These are phyloP conservation scores for Pycnonotus jocosus DNA, from an alignment of 2,113 vertebrate genomes.

Conservation along the genomic window DNA sequence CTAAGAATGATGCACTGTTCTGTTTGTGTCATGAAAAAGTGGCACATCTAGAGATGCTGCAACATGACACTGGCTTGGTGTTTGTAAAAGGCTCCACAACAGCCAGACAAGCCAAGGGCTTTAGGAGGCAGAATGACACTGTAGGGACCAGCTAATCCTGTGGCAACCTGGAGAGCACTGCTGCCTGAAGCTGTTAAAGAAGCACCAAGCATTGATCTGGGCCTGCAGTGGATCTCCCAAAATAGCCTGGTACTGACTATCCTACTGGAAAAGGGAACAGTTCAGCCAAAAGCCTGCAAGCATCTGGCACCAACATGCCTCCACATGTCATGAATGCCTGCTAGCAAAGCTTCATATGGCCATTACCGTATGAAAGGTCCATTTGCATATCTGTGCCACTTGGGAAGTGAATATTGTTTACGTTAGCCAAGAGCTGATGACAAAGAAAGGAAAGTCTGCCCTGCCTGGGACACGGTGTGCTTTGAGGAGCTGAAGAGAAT, in stretches of 20 bases:
- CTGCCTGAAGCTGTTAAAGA: neutral
- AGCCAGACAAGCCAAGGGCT: neutral
- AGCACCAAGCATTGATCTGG: neutral
- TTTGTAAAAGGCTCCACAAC: neutral
- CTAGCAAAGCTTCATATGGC: slow-evolving; percentile 40
- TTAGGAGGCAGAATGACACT: neutral
- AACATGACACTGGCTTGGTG: neutral
- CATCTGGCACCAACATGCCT: slow-evolving; percentile 28
- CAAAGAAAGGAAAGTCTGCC: neutral
- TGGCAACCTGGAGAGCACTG: neutral
- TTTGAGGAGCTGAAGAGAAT: neutral
- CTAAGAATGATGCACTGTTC: neutral
- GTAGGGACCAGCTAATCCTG: neutral
- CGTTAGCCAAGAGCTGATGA: slow-evolving; percentile 12
- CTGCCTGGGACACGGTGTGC: slow-evolving; percentile 7
- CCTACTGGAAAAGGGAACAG: slow-evolving; percentile 19
- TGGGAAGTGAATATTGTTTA: slow-evolving; percentile 22
- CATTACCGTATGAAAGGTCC: slow-evolving; percentile 36
- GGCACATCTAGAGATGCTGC: neutral
- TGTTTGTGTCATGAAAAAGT: neutral
- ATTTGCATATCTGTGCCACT: slow-evolving; percentile 52
- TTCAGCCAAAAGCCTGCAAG: slow-evolving; percentile 48
- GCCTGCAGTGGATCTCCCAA: neutral
- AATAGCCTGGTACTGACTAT: slow-evolving; percentile 44
- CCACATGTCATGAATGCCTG: slow-evolving; percentile 16